These are phyloP conservation scores for Sylvilagus floridanus DNA, from an alignment of 2,797 vertebrate species.

Conservation along the genomic window DNA sequence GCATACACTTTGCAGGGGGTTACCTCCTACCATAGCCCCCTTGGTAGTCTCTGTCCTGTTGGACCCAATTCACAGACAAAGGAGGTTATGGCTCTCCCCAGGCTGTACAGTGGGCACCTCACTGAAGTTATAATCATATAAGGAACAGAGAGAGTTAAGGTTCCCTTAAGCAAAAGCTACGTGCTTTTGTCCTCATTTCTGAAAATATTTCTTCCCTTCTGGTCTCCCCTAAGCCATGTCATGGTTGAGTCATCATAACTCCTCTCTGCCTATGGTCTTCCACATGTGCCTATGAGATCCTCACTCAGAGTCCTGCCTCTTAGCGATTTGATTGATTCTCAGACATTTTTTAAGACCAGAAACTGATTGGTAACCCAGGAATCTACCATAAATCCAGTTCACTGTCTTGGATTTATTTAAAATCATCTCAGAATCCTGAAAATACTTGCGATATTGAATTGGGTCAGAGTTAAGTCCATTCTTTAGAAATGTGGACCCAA, in stretches of 20 bases:
- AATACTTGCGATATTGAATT: background rate
- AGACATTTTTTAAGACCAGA: background rate
- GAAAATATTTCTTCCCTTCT: background rate
- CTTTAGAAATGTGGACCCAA: background rate
- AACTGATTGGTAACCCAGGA: conserved; percentile 21
- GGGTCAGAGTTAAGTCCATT: conserved; percentile 24
- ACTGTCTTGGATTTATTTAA: background rate
- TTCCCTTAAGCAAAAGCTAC: background rate
- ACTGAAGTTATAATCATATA: background rate
- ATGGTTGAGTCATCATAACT: background rate
- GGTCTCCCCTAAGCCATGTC: background rate
- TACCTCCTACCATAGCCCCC: background rate
- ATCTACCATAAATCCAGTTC: background rate
- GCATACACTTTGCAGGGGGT: background rate
- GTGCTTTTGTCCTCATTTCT: background rate
- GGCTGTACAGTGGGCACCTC: background rate
- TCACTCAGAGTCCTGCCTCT: background rate
- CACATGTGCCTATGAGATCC: background rate
- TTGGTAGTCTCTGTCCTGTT: background rate
- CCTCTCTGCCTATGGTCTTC: background rate
- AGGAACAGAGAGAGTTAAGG: background rate
- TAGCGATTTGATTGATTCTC: background rate
- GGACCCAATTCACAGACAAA: background rate
- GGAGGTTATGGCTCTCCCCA: background rate
- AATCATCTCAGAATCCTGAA: background rate